Conservation (phyloP, 2,888 invertebrate species). For the Psylliodes chrysocephalus region DNA sequence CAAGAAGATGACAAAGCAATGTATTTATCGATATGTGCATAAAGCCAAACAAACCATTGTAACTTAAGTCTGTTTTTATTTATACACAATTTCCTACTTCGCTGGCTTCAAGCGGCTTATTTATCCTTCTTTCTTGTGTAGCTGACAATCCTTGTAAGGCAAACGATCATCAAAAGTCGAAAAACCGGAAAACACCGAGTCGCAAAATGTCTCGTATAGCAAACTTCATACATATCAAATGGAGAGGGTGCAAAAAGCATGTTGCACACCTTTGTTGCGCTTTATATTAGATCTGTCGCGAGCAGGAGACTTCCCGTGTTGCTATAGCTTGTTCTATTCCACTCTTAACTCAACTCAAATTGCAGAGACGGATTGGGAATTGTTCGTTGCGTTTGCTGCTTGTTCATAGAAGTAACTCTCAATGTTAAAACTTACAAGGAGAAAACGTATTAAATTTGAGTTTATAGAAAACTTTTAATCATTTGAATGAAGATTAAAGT, state of each 20-base stretch:
- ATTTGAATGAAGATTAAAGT: no score
- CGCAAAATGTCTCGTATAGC: constrained; percentile 30
- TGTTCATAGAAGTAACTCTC: no score
- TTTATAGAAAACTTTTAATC: no score
- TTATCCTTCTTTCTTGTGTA: constrained; percentile 5
- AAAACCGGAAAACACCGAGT: constrained; percentile 20
- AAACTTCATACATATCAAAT: constrained; percentile 40
- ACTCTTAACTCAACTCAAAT: constrained; percentile 4
- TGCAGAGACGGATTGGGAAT: constrained; percentile 11
- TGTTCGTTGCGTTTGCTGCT: constrained; percentile 1
- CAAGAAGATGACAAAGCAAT: no score
- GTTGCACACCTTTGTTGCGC: constrained; percentile 44
- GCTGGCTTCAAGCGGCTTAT: constrained; percentile 4
- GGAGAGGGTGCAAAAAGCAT: constrained; percentile 45
- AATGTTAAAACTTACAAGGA: no score
- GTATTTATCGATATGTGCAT: no score
- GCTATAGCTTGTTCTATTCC: constrained; percentile 14
- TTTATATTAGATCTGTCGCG: constrained; percentile 52
- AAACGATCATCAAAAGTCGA: constrained; percentile 21
- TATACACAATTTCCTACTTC: constrained; percentile 1
- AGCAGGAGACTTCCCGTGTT: constrained; percentile 46
- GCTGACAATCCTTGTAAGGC: constrained; percentile 20
- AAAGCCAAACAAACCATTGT: neutral
- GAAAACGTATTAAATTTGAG: no score
- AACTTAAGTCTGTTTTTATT: neutral